phyloP scores from a whole-genome alignment of 2,888 invertebrate species.

The Odontothrips loti region DNA sequence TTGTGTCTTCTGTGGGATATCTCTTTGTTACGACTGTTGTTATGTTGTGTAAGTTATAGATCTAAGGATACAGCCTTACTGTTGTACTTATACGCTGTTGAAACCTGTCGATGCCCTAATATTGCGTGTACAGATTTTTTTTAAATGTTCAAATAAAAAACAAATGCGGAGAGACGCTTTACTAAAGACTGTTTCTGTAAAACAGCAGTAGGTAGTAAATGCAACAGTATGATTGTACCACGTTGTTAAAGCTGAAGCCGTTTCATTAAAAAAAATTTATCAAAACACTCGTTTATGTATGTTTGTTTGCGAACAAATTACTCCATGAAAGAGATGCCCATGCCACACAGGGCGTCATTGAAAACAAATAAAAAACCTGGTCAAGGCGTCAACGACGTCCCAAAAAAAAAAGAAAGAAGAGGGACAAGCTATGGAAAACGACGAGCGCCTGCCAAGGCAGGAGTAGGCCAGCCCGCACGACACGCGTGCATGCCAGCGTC shows the following conservation, averaged over 20 bases:
- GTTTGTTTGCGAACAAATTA: neutral
- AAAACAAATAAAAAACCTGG: neutral
- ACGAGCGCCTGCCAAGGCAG: too few relatives aligned
- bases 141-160: neutral
- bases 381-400: neutral
- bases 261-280: neutral
- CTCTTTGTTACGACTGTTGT: slow-evolving; percentile 14
- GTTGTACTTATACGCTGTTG: slow-evolving; percentile 19
- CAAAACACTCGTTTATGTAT: neutral
- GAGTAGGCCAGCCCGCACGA: too few relatives aligned
- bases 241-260: slow-evolving; percentile 18
- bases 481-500: too few relatives aligned
- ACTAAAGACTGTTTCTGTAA: neutral
- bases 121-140: neutral
- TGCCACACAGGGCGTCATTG: neutral
- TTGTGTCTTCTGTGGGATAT: neutral
- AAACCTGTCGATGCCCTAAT: neutral
- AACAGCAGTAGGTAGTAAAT: slow-evolving; percentile 5
- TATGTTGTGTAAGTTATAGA: slow-evolving; percentile 21
- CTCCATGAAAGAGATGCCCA: too few relatives aligned
- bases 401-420: too few relatives aligned
- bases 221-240: slow-evolving; percentile 22
- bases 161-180: neutral
- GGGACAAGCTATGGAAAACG: too few relatives aligned
- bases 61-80: slow-evolving; percentile 19